phyloP scores from a whole-genome alignment of 2,797 vertebrate genomes.

The Manis crassicaudata region DNA sequence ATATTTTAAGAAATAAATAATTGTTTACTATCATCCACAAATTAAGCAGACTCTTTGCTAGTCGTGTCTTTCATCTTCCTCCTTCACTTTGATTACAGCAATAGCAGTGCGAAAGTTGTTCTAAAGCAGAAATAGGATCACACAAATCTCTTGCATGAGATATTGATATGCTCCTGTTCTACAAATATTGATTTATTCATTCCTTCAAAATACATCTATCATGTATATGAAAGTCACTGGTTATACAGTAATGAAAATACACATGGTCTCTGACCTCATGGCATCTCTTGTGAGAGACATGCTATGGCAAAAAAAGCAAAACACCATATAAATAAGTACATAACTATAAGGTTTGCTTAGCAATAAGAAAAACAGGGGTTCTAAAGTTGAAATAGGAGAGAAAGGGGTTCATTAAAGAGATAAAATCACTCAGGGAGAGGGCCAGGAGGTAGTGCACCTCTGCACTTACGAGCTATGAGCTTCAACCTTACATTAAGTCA shows the following conservation, averaged over 20 bases:
- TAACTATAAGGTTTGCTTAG: not conserved
- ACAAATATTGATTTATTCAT: not conserved
- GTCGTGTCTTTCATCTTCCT: not conserved
- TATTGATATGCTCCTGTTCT: not conserved
- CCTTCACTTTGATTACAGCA: not conserved
- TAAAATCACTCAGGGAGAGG: not conserved
- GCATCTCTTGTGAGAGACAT: not conserved
- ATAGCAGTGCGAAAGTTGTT: not conserved
- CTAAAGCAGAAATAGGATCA: not conserved
- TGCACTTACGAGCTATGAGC: not conserved
- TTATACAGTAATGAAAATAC: not conserved
- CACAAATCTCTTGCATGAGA: not conserved
- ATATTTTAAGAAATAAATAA: not conserved
- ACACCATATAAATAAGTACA: not conserved
- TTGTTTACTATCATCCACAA: not conserved
- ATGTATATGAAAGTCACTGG: not conserved
- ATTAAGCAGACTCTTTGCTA: not conserved
- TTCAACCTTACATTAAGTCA: not conserved
- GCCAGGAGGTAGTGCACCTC: accelerated
- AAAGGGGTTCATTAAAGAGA: not conserved
- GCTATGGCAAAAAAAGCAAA: not conserved
- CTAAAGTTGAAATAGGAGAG: not conserved
- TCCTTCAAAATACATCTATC: not conserved
- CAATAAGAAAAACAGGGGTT: not conserved
- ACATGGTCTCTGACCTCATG: not conserved